phyloP scores from a whole-genome alignment of 2,113 vertebrate genomes.

The Oryzias woworae region DNA sequence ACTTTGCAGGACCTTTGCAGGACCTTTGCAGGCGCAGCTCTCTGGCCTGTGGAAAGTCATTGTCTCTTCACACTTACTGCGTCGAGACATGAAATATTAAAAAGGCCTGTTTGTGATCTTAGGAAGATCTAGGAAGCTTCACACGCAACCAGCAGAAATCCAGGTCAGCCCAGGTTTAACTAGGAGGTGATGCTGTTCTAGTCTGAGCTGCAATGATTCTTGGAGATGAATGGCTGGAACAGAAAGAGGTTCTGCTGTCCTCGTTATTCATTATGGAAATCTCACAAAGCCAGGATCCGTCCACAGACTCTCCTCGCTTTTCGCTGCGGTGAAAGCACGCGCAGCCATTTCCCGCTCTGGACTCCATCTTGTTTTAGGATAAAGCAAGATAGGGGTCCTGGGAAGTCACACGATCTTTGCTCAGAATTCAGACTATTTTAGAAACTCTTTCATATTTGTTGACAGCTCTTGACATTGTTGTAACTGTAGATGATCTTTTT shows the following conservation, averaged over 20 bases:
- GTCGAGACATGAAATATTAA: conserved; percentile 75
- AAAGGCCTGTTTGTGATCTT: conserved; percentile 71
- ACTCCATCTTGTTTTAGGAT: conserved; percentile 75
- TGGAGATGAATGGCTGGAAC: conserved; percentile 33
- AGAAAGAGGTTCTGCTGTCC: conserved; percentile 33
- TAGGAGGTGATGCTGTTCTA: conserved; percentile 23
- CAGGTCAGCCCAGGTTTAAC: conserved; percentile 70
- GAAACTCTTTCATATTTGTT: no score
- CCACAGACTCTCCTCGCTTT: conserved; percentile 21
- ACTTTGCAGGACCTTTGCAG: conserved; percentile 54
- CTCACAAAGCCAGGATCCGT: conserved; percentile 28
- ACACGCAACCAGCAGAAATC: conserved; percentile 75
- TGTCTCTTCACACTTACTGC: conserved; percentile 47
- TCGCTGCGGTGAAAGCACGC: conserved; percentile 22
- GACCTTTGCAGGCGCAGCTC: conserved; percentile 46
- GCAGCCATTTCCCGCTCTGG: conserved; percentile 74
- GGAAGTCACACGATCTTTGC: conserved; percentile 28
- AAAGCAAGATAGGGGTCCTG: conserved; percentile 57
- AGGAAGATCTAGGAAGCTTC: conserved; percentile 66
- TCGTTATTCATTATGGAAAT: conserved; percentile 50
- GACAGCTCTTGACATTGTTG: no score
- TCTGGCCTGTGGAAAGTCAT: conserved; percentile 34
- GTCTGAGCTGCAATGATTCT: conserved; percentile 2
- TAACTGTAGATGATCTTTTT: no score
- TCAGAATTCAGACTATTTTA: no score